Conservation (phyloP, 2,797 vertebrate species). For the Mus minutoides region DNA sequence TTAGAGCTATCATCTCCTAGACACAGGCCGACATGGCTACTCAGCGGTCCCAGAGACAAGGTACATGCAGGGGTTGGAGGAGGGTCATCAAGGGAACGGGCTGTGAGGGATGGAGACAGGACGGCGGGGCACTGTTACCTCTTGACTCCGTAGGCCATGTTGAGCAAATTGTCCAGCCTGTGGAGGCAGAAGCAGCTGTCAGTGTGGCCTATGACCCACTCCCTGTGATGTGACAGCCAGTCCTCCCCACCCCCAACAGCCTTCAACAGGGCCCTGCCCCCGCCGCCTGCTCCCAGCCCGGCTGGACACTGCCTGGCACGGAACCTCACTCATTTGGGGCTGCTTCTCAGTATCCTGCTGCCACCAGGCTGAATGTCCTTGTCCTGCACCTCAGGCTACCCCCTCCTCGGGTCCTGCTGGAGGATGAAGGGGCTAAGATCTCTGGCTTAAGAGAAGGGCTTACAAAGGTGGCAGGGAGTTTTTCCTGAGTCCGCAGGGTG, state of each 20-base stretch:
- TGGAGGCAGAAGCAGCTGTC: conserved; percentile 92
- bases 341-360: not conserved
- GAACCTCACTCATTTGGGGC: not conserved
- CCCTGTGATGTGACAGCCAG: not conserved
- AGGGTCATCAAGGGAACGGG: not conserved
- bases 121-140: conserved; percentile 91
- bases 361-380: not conserved
- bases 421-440: not conserved
- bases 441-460: not conserved
- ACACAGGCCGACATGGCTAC: not conserved
- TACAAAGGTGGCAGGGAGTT: not conserved
- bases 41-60: not conserved
- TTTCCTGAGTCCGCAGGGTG: not conserved
- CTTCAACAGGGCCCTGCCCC: conserved; percentile 53
- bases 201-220: conserved; percentile 83
- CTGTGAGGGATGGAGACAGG: not conserved
- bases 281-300: conserved; percentile 7
- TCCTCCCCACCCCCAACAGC: conserved; percentile 70
- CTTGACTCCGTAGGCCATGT: conserved; percentile 98
- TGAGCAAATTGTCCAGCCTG: conserved; percentile 99
- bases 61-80: not conserved
- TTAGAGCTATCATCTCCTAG: not conserved
- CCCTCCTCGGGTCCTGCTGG: fast-evolving
- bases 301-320: conserved; percentile 47
- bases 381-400: not conserved